Base-by-base conservation (phyloP, 1,140 invertebrate species). In the Physella acuta region DNA sequence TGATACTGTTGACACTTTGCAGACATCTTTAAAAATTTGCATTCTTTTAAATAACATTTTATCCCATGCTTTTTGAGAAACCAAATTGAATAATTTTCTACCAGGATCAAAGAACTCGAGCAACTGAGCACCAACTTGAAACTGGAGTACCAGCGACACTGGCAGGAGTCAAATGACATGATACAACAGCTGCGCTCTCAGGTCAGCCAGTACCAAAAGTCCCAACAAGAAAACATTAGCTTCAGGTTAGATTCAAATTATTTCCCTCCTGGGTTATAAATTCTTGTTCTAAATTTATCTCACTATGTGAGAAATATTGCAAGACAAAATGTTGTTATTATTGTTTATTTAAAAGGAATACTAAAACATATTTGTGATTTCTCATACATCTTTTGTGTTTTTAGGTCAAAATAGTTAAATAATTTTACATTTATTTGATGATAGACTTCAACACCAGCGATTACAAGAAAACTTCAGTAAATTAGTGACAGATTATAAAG, bases 401-500 rank as follows among this genome's bases (percentile, higher is more conserved):
- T n/a, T n/a, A n/a, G n/a, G n/a, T n/a, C n/a, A n/a, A n/a, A n/a
- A n/a, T n/a, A n/a, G n/a, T n/a, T n/a, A n/a, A n/a, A n/a, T n/a
- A n/a, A n/a, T n/a, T n/a, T n/a, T n/a, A 31, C 39, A 49, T 3
- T 14, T 5, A 30, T 24, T 28, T 63, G 11, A 63, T 26, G 61
- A 44, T 5, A 51, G 61, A 44, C 8, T 8, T 24, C 51, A 66
- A 34, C 26, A 66, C 56, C 5, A 56, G 4, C 28, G 76, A 37
- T 62, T 79, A 24, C 69, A 73, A 20, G 37, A 56, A 33, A 76
- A 75, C 0, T 79, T 79, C 55, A 77, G 75, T 51, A 65, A 73
- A 55, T 64, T 79, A 20, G 72, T 77, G n/a, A 52, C 71, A 37
- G 78, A 79, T 51, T 76, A 79, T 60, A 76, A 77, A 39, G 73